Base-by-base conservation (phyloP, 2,113 vertebrate species). In the Telmatochromis brichardi region DNA sequence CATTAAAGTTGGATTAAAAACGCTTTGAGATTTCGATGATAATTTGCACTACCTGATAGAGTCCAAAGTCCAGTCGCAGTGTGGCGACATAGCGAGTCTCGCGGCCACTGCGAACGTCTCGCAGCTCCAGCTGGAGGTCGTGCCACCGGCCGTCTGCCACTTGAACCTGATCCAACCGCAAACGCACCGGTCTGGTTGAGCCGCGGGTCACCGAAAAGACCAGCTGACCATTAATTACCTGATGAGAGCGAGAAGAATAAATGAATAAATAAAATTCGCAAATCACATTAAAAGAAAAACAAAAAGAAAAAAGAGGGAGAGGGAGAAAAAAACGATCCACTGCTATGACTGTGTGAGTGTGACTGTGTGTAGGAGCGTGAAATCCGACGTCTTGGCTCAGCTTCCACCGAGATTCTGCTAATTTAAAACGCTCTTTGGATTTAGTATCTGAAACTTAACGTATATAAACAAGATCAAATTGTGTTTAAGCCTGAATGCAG, bases 111-210 rank as follows among this genome's bases (percentile, higher is more conserved):
- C 93, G 98, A 57, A 98, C 96, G 0, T 99, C 98, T 57, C 97
- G 96, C 83, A 99, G 96, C 93, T 99, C 98, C 90, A 99, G 96
- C 90, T 98, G 98, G 45, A 99, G 96, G 94, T 99, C 98, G 0
- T 99, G 99, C 99, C 99, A 99, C 21, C 80, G 97, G 35, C 99
- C 99, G 17, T 99, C 98, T 10, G 96, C 98, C 94, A 99, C 97
- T 81, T 89, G 96, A 93, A 98, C 97, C 93, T 98, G 97, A 94
- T 99, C 98, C 92, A 99, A 95, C 14, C 98, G 95, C 82, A 99
- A 96, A 71, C 96, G 97, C 89, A 97, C 97, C 14, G 96, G 96
- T 82, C 94, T 97, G 28, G 97, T 96, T 0, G 97, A 96, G 5
- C 97, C 97, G 3, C 96, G 96, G 82, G 96, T 97, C 90, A 99